phyloP scores from a whole-genome alignment of 2,113 vertebrate species.

The Catagonus wagneri region DNA sequence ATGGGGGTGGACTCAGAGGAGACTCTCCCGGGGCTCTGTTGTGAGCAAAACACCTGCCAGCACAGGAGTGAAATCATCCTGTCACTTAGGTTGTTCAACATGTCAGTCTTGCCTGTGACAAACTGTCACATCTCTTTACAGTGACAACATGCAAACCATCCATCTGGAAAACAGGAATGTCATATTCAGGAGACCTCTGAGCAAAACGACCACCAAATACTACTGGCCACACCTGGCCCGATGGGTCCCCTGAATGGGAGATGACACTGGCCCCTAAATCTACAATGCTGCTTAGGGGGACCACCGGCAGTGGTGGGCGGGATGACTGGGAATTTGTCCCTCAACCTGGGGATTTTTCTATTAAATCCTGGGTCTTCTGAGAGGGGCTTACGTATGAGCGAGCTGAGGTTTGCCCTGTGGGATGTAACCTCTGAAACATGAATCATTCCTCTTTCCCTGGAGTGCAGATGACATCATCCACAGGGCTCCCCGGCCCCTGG shows the following conservation, averaged over 20 bases:
- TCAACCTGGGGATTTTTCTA: neutral
- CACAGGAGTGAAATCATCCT: neutral
- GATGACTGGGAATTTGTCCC: neutral
- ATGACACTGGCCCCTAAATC: no score
- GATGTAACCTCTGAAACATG: neutral
- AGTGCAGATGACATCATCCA: neutral
- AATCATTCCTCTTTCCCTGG: neutral
- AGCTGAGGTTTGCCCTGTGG: neutral
- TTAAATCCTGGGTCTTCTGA: neutral
- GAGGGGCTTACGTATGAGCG: neutral
- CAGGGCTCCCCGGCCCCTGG: neutral
- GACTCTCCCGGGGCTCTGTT: neutral
- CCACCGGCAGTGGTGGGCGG: neutral
- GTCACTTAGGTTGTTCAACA: neutral
- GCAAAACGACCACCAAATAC: neutral
- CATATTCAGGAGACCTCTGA: neutral
- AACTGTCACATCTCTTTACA: neutral
- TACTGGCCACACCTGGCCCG: neutral
- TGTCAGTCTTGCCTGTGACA: neutral
- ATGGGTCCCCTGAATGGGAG: neutral
- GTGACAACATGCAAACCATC: neutral
- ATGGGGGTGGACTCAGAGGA: neutral
- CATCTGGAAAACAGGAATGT: neutral
- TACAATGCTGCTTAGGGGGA: neutral
- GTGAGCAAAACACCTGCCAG: no score